Evolutionary conservation across 2,113 vertebrate species (phyloP).

Genomic region (Pedionomus torquatus): DNA sequence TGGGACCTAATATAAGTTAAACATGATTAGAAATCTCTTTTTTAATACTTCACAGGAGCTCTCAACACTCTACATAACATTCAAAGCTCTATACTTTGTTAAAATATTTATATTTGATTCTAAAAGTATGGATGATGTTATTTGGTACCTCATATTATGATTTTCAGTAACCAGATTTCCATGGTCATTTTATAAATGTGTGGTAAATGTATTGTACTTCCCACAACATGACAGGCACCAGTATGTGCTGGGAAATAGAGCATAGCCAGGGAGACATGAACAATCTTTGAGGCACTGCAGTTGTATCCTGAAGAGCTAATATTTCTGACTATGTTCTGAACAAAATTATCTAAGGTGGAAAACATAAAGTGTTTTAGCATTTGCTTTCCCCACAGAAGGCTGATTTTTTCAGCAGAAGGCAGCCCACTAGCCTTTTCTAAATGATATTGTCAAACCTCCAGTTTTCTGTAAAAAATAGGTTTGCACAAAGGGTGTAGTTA

Average conservation of each 20-base stretch:
- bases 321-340: not conserved
- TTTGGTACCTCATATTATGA: not conserved
- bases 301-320: not conserved
- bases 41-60: not conserved
- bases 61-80: not conserved
- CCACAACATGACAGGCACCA: not conserved
- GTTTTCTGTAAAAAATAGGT: not conserved
- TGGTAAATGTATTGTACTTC: not conserved
- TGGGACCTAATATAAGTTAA: not conserved
- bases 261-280: not conserved
- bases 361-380: not conserved
- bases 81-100: not conserved
- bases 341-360: not conserved
- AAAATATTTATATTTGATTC: not conserved
- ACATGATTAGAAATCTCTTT: not conserved
- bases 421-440: not conserved
- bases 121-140: not conserved
- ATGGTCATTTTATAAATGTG: not conserved
- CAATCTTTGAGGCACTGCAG: not conserved
- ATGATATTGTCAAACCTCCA: not conserved
- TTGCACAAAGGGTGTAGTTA: not conserved
- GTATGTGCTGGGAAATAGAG: not conserved
- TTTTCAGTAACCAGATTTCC: not conserved
- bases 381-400: not conserved
- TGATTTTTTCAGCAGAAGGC: not conserved